phyloP scores from a whole-genome alignment of 2,113 vertebrate species.

The Prionailurus bengalensis region DNA sequence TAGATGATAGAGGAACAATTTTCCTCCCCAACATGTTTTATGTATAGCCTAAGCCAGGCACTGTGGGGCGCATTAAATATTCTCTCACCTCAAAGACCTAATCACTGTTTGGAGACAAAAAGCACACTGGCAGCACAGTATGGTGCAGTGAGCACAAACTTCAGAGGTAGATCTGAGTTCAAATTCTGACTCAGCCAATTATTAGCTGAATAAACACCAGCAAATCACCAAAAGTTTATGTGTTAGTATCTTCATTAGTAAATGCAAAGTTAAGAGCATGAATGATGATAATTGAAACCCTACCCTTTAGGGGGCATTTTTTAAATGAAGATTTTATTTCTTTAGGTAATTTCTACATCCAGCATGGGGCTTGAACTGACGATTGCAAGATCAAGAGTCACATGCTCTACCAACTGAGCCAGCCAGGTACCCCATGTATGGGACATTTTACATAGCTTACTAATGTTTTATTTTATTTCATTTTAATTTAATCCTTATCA shows the following conservation, averaged over 20 bases:
- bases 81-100: background rate
- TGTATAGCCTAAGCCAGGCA: accelerated
- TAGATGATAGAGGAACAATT: background rate
- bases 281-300: background rate
- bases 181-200: background rate
- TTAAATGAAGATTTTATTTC: background rate
- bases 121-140: too few species aligned
- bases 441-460: background rate
- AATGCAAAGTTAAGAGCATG: background rate
- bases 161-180: background rate
- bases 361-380: background rate
- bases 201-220: background rate
- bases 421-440: background rate
- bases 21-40: background rate
- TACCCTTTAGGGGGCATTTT: background rate
- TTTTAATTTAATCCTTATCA: background rate
- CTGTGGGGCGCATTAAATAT: background rate
- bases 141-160: accelerated
- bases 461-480: background rate
- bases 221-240: background rate
- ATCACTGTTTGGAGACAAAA: background rate
- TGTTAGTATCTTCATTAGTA: background rate
- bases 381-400: background rate
- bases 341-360: background rate
- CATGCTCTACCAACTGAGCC: background rate